A percentile compares a stretch with the other conserved stretches of the same genome.
Conservation (phyloP, 2,888 invertebrate species). For the Atrina japonica region DNA sequence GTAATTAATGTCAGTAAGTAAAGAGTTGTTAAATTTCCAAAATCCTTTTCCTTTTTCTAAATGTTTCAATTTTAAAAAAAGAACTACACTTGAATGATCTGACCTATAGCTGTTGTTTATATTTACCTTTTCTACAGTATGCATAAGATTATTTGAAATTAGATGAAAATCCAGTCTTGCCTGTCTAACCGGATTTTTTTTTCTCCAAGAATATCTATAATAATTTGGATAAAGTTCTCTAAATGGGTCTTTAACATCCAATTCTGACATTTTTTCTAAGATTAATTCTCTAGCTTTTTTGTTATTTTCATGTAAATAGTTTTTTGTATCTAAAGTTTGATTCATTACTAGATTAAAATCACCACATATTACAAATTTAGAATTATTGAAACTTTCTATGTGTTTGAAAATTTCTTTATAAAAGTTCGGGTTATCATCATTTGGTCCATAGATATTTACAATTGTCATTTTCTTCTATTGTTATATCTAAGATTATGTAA, state of each 20-base stretch:
- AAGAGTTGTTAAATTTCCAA: slow-evolving; percentile 36
- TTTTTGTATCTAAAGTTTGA: slow-evolving; percentile 15
- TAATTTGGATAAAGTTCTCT: slow-evolving; percentile 18
- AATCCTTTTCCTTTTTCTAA: slow-evolving; percentile 18
- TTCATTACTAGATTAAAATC: slow-evolving; percentile 33
- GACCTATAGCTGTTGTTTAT: slow-evolving; percentile 33
- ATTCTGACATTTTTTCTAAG: slow-evolving; percentile 3
- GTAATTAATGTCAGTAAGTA: slow-evolving; percentile 25
- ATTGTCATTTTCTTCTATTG: background rate
- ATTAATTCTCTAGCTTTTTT: slow-evolving; percentile 16
- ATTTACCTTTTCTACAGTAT: background rate
- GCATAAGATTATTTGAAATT: slow-evolving; percentile 13
- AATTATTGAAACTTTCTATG: background rate
- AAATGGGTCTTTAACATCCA: slow-evolving; percentile 26
- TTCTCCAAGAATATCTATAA: slow-evolving; percentile 34
- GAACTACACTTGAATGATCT: no score
- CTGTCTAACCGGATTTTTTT: slow-evolving; percentile 38
- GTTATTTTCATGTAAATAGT: slow-evolving; percentile 30
- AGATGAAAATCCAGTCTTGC: slow-evolving; percentile 39
- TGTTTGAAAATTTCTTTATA: background rate
- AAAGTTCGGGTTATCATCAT: slow-evolving; percentile 4
- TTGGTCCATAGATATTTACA: slow-evolving; percentile 9
- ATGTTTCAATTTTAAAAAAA: slow-evolving; percentile 8
- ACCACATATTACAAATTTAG: slow-evolving; percentile 18
- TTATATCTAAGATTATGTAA: background rate